A percentile compares a stretch with the other conserved stretches of the same genome.
Evolutionary conservation across 2,888 invertebrate genomes (phyloP).

Genomic region (Eremobia ochroleuca): DNA sequence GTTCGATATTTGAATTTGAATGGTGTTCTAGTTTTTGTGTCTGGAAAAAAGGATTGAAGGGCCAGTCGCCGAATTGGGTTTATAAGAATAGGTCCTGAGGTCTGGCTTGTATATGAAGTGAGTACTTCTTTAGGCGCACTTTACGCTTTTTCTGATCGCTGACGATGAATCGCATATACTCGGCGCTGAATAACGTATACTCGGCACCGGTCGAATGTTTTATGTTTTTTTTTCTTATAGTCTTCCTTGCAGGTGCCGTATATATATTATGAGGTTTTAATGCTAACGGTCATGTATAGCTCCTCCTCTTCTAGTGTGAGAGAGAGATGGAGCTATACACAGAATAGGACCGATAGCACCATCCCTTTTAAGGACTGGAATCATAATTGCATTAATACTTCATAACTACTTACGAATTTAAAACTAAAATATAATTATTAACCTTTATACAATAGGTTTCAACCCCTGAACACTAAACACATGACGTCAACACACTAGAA

Average conservation of each 20-base stretch:
- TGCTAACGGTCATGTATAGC: background rate
- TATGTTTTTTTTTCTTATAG: background rate
- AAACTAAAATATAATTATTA: background rate
- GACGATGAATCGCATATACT: background rate
- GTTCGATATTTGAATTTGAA: conserved; percentile 21
- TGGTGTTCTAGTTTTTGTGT: background rate
- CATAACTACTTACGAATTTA: background rate
- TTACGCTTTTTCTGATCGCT: background rate
- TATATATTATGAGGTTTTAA: background rate
- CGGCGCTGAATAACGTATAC: background rate
- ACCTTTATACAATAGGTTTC: background rate
- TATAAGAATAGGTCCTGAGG: conserved; percentile 8
- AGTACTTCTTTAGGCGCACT: background rate
- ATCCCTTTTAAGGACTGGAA: background rate
- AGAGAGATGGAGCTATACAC: background rate
- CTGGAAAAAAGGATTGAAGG: background rate
- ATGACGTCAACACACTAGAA: background rate
- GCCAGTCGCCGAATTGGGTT: background rate
- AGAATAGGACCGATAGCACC: background rate
- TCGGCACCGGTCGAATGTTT: background rate
- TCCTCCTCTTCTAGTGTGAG: background rate
- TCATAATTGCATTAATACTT: background rate
- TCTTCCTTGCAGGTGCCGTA: background rate
- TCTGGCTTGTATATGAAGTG: background rate
- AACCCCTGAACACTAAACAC: background rate